These are phyloP conservation scores for Drosophila lacicola DNA, from an alignment of 2,888 invertebrate species.

Conservation along the genomic window DNA sequence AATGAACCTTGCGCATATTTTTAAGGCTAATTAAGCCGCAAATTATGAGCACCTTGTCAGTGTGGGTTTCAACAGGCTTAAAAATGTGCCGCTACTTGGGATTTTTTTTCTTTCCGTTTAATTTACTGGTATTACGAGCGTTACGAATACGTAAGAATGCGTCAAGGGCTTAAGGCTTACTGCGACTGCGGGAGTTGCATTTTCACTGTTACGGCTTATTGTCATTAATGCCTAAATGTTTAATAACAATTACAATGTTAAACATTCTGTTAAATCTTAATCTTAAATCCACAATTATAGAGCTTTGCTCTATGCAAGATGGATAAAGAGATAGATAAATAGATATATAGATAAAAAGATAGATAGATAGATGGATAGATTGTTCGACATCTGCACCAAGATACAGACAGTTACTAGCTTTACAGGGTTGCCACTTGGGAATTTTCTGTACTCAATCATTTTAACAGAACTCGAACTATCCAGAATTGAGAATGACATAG, in stretches of 20 bases:
- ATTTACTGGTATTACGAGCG: conserved; percentile 4
- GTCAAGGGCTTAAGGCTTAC: conserved; percentile 20
- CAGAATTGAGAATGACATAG: no score
- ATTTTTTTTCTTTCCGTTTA: neutral
- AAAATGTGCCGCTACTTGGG: conserved; percentile 13
- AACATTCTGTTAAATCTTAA: no score
- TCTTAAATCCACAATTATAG: no score
- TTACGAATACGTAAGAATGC: conserved; percentile 6
- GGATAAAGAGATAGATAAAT: no score
- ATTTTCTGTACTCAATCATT: no score
- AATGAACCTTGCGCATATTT: conserved; percentile 59
- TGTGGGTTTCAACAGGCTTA: conserved; percentile 39
- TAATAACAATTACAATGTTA: neutral
- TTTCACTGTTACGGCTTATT: neutral
- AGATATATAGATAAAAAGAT: no score
- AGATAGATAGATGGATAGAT: no score
- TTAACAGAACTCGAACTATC: no score
- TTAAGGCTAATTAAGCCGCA: conserved; percentile 71
- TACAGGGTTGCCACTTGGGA: no score
- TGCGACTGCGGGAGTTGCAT: neutral
- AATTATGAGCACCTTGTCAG: conserved; percentile 67
- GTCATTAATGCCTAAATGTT: conserved; percentile 2
- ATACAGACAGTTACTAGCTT: no score
- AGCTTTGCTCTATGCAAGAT: no score
- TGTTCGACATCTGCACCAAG: no score